These are phyloP conservation scores for Zootoca vivipara DNA, from an alignment of 2,113 vertebrate species.

Conservation along the genomic window DNA sequence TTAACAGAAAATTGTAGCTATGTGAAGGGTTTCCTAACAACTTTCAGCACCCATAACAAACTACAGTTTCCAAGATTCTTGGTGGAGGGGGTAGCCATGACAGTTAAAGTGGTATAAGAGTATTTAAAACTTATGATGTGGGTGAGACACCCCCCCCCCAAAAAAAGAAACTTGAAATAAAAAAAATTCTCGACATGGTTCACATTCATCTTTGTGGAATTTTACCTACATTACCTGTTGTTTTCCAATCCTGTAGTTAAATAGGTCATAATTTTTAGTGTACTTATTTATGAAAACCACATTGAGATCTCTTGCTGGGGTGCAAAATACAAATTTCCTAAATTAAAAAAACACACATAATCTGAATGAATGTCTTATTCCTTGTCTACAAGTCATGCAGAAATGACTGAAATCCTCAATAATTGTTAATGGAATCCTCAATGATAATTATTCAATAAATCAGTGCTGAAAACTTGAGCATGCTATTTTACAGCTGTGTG, in stretches of 20 bases:
- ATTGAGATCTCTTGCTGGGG: not conserved
- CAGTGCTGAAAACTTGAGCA: not conserved
- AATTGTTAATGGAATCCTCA: not conserved
- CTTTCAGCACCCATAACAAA: no score
- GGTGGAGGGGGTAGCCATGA: no score
- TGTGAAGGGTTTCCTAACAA: no score
- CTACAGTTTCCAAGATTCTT: no score
- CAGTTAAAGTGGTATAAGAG: no score
- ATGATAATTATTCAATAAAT: not conserved
- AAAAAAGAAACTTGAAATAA: not conserved
- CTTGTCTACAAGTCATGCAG: not conserved
- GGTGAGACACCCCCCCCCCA: no score
- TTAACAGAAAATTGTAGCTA: no score
- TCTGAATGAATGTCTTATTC: not conserved
- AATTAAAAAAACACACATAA: not conserved
- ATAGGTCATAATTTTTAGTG: not conserved
- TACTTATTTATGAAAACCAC: not conserved
- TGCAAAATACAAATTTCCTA: not conserved
- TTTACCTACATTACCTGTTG: constrained; percentile 7
- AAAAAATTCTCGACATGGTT: not conserved
- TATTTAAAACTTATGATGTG: no score
- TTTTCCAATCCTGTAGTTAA: not conserved
- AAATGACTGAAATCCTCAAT: not conserved
- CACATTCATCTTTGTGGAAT: not conserved
- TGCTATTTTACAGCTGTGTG: rapidly evolving